phyloP scores from a whole-genome alignment of 2,113 vertebrate species.

The Forbesichthys papilliferus region DNA sequence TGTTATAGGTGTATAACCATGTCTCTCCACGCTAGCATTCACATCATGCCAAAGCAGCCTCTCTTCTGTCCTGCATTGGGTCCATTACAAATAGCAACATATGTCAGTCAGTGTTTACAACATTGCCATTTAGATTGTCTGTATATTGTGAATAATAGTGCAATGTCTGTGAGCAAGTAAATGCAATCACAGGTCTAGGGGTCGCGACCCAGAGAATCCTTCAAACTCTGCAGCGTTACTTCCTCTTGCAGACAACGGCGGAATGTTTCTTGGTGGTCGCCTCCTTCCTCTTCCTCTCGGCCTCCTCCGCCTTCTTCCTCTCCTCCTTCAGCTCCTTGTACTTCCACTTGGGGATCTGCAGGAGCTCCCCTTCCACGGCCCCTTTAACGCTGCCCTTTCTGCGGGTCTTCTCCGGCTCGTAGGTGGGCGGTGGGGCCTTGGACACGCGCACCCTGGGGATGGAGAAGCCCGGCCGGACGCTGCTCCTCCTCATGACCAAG shows the following conservation, averaged over 20 bases:
- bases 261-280: constrained; percentile 71
- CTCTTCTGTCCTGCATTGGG: too few relatives aligned
- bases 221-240: constrained; percentile 47
- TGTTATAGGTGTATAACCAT: constrained; percentile 11
- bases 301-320: constrained; percentile 86
- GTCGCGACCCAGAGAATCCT: background rate
- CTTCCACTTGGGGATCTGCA: constrained; percentile 93
- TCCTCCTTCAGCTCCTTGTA: constrained; percentile 96
- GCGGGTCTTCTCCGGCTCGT: constrained; percentile 78
- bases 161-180: too few relatives aligned
- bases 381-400: constrained; percentile 79
- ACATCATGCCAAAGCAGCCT: constrained; percentile 13
- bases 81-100: too few relatives aligned
- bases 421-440: constrained; percentile 85
- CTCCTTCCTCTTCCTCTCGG: constrained; percentile 78
- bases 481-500: constrained; percentile 81
- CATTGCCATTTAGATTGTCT: too few relatives aligned
- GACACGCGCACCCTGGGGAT: constrained; percentile 87
- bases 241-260: constrained; percentile 57
- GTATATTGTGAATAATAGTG: too few relatives aligned
- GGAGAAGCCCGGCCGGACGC: constrained; percentile 84
- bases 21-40: background rate
- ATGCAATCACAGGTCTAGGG: too few relatives aligned
- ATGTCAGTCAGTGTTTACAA: too few relatives aligned
- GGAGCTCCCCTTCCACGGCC: constrained; percentile 66